A percentile compares a stretch with the other conserved stretches of the same genome.
These are phyloP conservation scores for Archips crataeganus DNA, from an alignment of 2,888 invertebrate species.

Conservation along the genomic window DNA sequence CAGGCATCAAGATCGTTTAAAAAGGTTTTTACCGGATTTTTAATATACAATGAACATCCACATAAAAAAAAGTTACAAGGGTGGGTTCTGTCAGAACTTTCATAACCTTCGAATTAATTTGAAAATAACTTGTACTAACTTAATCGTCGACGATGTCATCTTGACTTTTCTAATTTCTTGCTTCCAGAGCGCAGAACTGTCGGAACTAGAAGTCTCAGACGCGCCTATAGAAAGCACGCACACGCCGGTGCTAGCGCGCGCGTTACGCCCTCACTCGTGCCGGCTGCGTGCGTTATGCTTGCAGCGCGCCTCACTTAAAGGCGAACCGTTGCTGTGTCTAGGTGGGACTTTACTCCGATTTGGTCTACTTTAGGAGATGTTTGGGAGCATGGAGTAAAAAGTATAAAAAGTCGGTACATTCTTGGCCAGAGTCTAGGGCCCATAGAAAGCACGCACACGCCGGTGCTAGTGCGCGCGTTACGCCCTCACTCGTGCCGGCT, in stretches of 20 bases:
- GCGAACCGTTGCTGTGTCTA: conserved; percentile 86
- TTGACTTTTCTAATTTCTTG: not conserved
- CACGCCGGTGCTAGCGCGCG: conserved; percentile 90
- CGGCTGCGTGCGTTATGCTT: conserved; percentile 91
- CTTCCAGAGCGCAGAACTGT: conserved; percentile 88
- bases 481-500: conserved; percentile 88
- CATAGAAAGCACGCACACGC: conserved; percentile 89
- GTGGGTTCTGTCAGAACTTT: too few relatives aligned
- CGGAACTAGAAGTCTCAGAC: conserved; percentile 87
- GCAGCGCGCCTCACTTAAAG: conserved; percentile 91
- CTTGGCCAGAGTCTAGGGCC: too few relatives aligned
- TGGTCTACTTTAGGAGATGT: too few relatives aligned
- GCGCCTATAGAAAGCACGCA: conserved; percentile 88
- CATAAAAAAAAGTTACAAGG: too few relatives aligned
- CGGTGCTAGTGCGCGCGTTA: conserved; percentile 90
- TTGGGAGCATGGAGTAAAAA: too few relatives aligned
- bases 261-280: conserved; percentile 88
- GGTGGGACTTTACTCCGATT: not conserved
- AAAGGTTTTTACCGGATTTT: too few relatives aligned
- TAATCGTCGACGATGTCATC: not conserved
- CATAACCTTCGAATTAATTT: too few relatives aligned
- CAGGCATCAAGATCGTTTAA: too few relatives aligned
- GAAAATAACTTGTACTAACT: too few relatives aligned
- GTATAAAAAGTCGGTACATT: too few relatives aligned
- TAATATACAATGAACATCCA: too few relatives aligned